Percentiles rank a stretch among this genome's conserved stretches.
These are phyloP conservation scores for Teleogryllus oceanicus DNA, from an alignment of 2,888 invertebrate genomes.

Conservation along the genomic window DNA sequence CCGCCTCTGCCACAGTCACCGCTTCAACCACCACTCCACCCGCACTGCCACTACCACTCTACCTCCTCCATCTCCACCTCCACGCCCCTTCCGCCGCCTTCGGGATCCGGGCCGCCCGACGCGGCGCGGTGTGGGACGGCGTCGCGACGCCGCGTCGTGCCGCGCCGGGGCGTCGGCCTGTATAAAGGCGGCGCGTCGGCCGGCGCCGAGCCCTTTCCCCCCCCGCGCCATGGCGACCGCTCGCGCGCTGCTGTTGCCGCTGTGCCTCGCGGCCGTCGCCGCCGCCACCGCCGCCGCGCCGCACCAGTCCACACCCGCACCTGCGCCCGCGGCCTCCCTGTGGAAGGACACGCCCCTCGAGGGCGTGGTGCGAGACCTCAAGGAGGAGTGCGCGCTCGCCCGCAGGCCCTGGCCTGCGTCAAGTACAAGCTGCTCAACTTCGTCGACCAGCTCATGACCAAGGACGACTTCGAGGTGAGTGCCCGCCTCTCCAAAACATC, in stretches of 20 bases:
- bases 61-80: too few species aligned
- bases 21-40: too few species aligned
- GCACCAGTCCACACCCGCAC: slow-evolving; percentile 18
- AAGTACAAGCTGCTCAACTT: slow-evolving; percentile 83
- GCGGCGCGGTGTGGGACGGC: too few species aligned
- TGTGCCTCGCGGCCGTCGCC: not conserved
- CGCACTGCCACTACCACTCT: too few species aligned
- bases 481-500: not conserved
- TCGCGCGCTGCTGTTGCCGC: not conserved
- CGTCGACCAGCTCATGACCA: slow-evolving; percentile 78
- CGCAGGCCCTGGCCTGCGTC: slow-evolving; percentile 79
- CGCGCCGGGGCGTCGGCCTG: too few species aligned
- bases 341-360: slow-evolving; percentile 66
- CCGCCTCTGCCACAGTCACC: too few species aligned
- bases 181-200: too few species aligned
- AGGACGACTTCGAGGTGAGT: slow-evolving; percentile 70
- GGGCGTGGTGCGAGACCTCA: slow-evolving; percentile 67
- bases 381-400: slow-evolving; percentile 72
- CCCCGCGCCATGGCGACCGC: not conserved
- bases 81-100: too few species aligned
- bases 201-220: not conserved
- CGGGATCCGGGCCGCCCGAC: too few species aligned
- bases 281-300: slow-evolving; percentile 26
- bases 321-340: slow-evolving; percentile 49
- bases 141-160: too few species aligned